These are phyloP conservation scores for Maniola jurtina DNA, from an alignment of 1,140 invertebrate species.

Conservation along the genomic window DNA sequence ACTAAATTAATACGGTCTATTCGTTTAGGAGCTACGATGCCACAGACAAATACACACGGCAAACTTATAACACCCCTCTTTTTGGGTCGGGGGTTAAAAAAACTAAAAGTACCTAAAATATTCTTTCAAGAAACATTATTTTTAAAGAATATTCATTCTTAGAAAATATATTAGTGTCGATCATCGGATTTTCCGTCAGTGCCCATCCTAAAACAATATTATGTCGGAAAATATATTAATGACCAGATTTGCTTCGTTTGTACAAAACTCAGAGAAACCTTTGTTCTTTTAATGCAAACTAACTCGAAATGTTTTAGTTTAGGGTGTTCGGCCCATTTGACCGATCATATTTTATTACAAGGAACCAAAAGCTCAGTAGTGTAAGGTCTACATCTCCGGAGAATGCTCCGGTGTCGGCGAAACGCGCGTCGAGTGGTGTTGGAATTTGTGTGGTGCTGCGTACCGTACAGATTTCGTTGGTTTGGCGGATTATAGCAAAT, in stretches of 20 bases:
- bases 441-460: too few species aligned
- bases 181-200: not conserved
- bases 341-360: not conserved
- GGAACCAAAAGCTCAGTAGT: too few species aligned
- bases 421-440: too few species aligned
- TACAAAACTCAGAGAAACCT: not conserved
- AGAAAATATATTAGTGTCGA: not conserved
- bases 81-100: too few species aligned
- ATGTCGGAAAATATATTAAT: not conserved
- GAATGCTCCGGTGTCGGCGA: too few species aligned
- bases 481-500: too few species aligned
- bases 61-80: too few species aligned
- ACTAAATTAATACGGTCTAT: too few species aligned
- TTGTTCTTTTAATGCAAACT: not conserved
- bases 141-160: not conserved
- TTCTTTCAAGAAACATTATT: not conserved
- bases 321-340: not conserved
- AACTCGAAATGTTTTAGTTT: not conserved
- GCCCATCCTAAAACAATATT: conserved; percentile 4
- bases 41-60: too few species aligned
- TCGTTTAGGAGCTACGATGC: too few species aligned
- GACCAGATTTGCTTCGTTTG: not conserved
- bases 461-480: too few species aligned
- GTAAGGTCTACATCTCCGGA: too few species aligned
- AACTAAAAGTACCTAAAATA: not conserved